These are phyloP conservation scores for Dipodomys merriami DNA, from an alignment of 2,113 vertebrate genomes.

Conservation along the genomic window DNA sequence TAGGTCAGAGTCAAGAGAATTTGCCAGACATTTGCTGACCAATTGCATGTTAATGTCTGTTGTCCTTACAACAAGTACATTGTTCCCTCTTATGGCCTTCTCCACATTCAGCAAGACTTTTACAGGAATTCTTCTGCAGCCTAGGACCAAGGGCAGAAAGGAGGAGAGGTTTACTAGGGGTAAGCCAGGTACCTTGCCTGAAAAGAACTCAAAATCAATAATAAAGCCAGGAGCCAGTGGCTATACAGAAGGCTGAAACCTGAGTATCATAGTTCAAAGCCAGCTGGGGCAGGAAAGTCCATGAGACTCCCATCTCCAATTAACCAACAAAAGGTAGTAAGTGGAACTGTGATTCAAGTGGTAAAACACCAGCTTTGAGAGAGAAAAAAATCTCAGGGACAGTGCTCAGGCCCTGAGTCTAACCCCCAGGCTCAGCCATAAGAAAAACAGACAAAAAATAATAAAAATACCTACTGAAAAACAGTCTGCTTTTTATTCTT, in stretches of 20 bases:
- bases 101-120: not conserved
- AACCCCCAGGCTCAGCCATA: no score
- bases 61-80: not conserved
- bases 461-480: conserved; percentile 14
- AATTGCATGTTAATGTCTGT: not conserved
- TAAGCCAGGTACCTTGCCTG: not conserved
- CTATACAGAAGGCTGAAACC: no score
- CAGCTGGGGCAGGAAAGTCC: no score
- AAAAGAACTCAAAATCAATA: conserved; percentile 8
- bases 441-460: no score
- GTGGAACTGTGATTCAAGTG: no score
- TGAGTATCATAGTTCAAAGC: no score
- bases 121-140: not conserved
- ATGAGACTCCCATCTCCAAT: no score
- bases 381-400: no score
- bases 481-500: conserved; percentile 17
- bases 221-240: not conserved
- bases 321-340: no score
- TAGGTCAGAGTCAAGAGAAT: conserved; percentile 23
- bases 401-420: no score
- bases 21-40: conserved; percentile 52
- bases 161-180: not conserved
- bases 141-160: not conserved
- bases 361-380: no score
- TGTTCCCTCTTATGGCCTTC: not conserved